Evolutionary conservation across 2,888 invertebrate genomes (phyloP).

Genomic region (Petrophora chlorosata): DNA sequence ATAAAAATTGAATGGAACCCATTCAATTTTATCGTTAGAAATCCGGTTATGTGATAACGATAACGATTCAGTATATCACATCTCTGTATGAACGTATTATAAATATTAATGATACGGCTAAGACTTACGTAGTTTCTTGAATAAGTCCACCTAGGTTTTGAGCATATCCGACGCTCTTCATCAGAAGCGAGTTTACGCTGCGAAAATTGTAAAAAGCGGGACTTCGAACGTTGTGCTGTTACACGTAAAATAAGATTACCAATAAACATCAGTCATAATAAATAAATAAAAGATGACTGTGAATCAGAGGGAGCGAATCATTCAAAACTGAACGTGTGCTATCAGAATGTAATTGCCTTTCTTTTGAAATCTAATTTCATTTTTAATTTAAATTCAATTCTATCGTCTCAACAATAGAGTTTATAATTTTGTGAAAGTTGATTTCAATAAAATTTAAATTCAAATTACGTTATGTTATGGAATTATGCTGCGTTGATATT

Average conservation of each 20-base stretch:
- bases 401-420: slow-evolving; percentile 2
- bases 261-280: too few species aligned
- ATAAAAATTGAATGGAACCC: slow-evolving; percentile 1
- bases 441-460: slow-evolving; percentile 1
- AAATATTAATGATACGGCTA: too few species aligned
- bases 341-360: slow-evolving; percentile 10
- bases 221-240: too few species aligned
- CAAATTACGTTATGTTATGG: slow-evolving; percentile 3
- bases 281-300: too few species aligned
- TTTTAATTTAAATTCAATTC: slow-evolving; percentile 4
- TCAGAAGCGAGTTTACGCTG: too few species aligned
- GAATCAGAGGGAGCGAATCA: too few species aligned
- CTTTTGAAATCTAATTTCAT: background rate
- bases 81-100: background rate
- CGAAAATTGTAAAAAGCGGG: too few species aligned
- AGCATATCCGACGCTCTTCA: too few species aligned
- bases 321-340: slow-evolving; percentile 1
- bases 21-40: slow-evolving; percentile 2
- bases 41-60: slow-evolving; percentile 6
- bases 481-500: background rate
- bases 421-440: slow-evolving; percentile 3
- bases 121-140: too few species aligned
- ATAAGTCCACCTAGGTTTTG: too few species aligned
- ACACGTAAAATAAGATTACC: too few species aligned
- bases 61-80: background rate